These are phyloP conservation scores for Lepus timidus DNA, from an alignment of 2,113 vertebrate genomes.

Conservation along the genomic window DNA sequence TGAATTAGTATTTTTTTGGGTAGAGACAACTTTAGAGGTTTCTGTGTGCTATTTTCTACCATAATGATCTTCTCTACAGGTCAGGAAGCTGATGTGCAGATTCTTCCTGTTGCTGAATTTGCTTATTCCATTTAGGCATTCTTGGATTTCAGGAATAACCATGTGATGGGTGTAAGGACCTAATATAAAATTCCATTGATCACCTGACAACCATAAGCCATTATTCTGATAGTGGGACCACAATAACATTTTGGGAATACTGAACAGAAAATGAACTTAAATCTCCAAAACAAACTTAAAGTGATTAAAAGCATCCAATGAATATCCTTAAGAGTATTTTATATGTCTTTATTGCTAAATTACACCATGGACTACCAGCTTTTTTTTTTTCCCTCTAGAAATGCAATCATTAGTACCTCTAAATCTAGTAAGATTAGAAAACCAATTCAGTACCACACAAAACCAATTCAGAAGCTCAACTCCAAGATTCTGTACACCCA, in stretches of 20 bases:
- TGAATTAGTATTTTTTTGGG: not conserved
- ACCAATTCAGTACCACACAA: not conserved
- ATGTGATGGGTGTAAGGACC: not conserved
- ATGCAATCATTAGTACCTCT: not conserved
- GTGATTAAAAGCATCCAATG: not conserved
- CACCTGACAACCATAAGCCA: not conserved
- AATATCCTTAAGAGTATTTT: not conserved
- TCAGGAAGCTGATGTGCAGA: not conserved
- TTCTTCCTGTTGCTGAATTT: not conserved
- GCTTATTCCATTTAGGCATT: not conserved
- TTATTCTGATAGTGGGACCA: not conserved
- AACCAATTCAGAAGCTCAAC: not conserved
- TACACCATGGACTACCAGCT: not conserved
- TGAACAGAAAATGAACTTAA: not conserved
- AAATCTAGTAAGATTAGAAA: not conserved
- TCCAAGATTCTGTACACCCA: not conserved
- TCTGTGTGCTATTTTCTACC: not conserved
- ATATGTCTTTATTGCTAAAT: not conserved
- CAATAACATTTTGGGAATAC: not conserved
- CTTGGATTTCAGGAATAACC: not conserved
- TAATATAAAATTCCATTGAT: not conserved
- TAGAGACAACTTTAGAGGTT: not conserved
- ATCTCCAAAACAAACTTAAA: not conserved
- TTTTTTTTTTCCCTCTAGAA: not conserved
- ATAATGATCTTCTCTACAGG: accelerated